Percentiles rank a stretch among this genome's conserved stretches.
Evolutionary conservation across 1,140 invertebrate species (phyloP).

Genomic region (Drosophila hydei): DNA sequence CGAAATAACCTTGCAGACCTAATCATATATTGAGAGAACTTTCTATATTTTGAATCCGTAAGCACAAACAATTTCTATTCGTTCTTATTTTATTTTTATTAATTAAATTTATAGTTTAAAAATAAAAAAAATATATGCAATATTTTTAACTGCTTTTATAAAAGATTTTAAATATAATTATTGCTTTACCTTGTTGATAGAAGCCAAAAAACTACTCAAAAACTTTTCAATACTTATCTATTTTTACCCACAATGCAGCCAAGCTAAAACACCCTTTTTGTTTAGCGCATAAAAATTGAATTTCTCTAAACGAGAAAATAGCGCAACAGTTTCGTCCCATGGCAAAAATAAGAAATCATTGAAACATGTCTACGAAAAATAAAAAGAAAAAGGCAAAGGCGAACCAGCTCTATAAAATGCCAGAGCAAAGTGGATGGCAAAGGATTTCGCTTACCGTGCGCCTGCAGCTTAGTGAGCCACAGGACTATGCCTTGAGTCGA

Average conservation of each 20-base stretch:
- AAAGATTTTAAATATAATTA: no score
- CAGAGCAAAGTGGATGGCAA: slow-evolving; percentile 50
- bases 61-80: no score
- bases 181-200: no score
- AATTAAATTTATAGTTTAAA: no score
- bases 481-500: slow-evolving; percentile 1
- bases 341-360: slow-evolving; percentile 81
- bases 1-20: no score
- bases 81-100: no score
- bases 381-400: slow-evolving; percentile 10
- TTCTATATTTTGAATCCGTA: no score
- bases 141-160: no score
- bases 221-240: no score
- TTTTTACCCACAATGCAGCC: no score
- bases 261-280: neutral
- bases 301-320: slow-evolving; percentile 67
- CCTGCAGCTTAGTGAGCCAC: slow-evolving; percentile 26
- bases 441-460: slow-evolving; percentile 64
- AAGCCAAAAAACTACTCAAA: neutral
- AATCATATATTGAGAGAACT: no score
- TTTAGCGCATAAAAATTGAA: slow-evolving; percentile 37
- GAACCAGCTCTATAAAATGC: slow-evolving; percentile 33
- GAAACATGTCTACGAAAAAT: slow-evolving; percentile 73
- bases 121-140: no score
- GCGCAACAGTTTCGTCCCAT: slow-evolving; percentile 73